Evolutionary conservation across 2,888 invertebrate species (phyloP).

Genomic region (Drosophila maculinotata): DNA sequence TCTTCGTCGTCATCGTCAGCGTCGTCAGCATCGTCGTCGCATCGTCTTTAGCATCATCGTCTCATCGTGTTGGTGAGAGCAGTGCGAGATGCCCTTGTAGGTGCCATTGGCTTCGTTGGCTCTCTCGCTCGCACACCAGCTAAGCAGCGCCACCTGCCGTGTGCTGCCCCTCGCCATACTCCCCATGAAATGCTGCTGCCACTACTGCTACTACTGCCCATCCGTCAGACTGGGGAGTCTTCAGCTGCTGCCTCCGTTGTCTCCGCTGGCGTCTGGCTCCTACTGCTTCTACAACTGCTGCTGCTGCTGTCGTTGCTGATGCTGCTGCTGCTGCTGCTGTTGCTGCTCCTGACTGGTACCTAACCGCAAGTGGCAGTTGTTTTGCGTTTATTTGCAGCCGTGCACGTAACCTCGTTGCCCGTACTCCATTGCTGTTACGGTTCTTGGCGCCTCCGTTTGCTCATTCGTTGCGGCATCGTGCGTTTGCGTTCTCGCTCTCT

Average conservation of each 20-base stretch:
- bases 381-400: slow-evolving; percentile 59
- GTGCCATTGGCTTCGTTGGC: slow-evolving; percentile 52
- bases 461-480: slow-evolving; percentile 76
- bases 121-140: slow-evolving; percentile 41
- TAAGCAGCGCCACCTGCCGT: slow-evolving; percentile 61
- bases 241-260: slow-evolving; percentile 28
- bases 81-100: slow-evolving; percentile 53
- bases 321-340: slow-evolving; percentile 14
- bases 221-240: slow-evolving; percentile 39
- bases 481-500: slow-evolving; percentile 72
- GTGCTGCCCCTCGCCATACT: slow-evolving; percentile 24
- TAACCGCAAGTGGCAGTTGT: slow-evolving; percentile 82
- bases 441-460: slow-evolving; percentile 52
- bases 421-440: not conserved
- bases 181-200: not conserved
- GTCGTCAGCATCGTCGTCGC: slow-evolving; percentile 51
- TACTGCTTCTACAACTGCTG: slow-evolving; percentile 32
- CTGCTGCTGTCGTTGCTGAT: slow-evolving; percentile 17
- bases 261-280: slow-evolving; percentile 23
- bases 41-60: slow-evolving; percentile 50
- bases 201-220: slow-evolving; percentile 23
- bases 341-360: slow-evolving; percentile 44
- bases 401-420: slow-evolving; percentile 18
- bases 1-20: slow-evolving; percentile 43
- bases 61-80: slow-evolving; percentile 34